phyloP scores from a whole-genome alignment of 1,140 invertebrate species.

The Lordiphosa stackelbergi region DNA sequence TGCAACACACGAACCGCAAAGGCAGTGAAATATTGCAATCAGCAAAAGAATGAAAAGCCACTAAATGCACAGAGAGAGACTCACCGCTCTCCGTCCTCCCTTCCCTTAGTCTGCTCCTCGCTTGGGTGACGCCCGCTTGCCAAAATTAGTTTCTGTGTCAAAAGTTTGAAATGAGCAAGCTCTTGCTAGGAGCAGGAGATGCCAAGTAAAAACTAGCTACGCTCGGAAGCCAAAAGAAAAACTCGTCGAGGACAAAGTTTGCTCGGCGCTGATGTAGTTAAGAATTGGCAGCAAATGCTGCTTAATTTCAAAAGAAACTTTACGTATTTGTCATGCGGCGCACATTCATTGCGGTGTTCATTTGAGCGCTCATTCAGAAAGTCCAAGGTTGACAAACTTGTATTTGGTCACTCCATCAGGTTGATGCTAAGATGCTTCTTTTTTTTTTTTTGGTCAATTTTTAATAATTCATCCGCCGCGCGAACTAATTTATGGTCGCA shows the following conservation, averaged over 20 bases:
- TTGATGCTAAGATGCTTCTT: slow-evolving; percentile 15
- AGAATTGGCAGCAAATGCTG: slow-evolving; percentile 75
- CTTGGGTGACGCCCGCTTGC: slow-evolving; percentile 63
- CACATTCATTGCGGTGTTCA: slow-evolving; percentile 75
- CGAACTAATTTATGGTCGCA: slow-evolving; percentile 56
- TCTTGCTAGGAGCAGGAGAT: slow-evolving; percentile 19
- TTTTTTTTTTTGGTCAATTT: slow-evolving; percentile 32
- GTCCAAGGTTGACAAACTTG: slow-evolving; percentile 46
- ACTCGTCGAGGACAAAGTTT: slow-evolving; percentile 68
- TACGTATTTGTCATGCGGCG: slow-evolving; percentile 74
- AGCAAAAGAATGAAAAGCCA: slow-evolving; percentile 74
- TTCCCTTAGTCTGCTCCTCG: slow-evolving; percentile 26
- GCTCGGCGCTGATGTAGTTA: slow-evolving; percentile 69
- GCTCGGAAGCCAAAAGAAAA: slow-evolving; percentile 39
- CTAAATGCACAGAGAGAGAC: slow-evolving; percentile 30
- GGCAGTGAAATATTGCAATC: slow-evolving; percentile 75
- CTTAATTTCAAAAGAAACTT: slow-evolving; percentile 76
- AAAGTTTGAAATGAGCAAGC: slow-evolving; percentile 75
- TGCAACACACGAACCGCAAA: slow-evolving; percentile 74
- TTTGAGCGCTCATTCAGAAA: slow-evolving; percentile 69
- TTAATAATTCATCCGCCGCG: slow-evolving; percentile 66
- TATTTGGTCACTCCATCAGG: slow-evolving; percentile 36
- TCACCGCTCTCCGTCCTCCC: not conserved
- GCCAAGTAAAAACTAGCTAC: slow-evolving; percentile 33
- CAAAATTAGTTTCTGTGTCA: slow-evolving; percentile 76